Conservation (phyloP, 2,888 invertebrate species). For the Diplazon laetatorius region DNA sequence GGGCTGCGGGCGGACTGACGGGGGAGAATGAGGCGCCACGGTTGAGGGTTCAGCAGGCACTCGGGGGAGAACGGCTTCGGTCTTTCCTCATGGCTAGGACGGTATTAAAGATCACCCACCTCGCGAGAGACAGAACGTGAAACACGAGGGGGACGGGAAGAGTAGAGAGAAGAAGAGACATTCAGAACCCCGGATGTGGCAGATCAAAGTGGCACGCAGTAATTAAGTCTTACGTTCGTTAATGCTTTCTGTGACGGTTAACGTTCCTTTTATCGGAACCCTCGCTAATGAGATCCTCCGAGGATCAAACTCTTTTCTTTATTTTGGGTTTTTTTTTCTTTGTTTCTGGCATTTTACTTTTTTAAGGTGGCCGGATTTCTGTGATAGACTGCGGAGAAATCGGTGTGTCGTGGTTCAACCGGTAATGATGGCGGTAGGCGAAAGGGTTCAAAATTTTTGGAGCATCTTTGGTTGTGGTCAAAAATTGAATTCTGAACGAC, state of each 20-base stretch:
- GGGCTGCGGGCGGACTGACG: constrained; percentile 3
- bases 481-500: background rate
- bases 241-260: constrained; percentile 58
- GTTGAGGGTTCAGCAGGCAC: constrained; percentile 19
- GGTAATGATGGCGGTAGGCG: background rate
- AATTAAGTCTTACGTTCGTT: constrained; percentile 63
- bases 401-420: background rate
- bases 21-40: constrained; percentile 15
- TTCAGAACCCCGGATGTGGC: constrained; percentile 42
- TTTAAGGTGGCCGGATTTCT: constrained; percentile 24
- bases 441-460: constrained; percentile 10
- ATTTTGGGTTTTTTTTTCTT: constrained; percentile 47
- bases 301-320: constrained; percentile 51
- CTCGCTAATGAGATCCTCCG: constrained; percentile 53
- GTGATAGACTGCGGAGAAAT: constrained; percentile 23
- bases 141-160: constrained; percentile 11
- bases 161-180: constrained; percentile 14
- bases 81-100: constrained; percentile 18
- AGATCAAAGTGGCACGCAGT: constrained; percentile 64
- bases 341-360: constrained; percentile 36
- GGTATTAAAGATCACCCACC: constrained; percentile 54
- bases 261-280: constrained; percentile 55
- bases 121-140: constrained; percentile 21
- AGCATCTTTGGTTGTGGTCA: background rate
- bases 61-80: constrained; percentile 18